Conservation (phyloP, 2,888 invertebrate species). For the Geotrupes spiniger region DNA sequence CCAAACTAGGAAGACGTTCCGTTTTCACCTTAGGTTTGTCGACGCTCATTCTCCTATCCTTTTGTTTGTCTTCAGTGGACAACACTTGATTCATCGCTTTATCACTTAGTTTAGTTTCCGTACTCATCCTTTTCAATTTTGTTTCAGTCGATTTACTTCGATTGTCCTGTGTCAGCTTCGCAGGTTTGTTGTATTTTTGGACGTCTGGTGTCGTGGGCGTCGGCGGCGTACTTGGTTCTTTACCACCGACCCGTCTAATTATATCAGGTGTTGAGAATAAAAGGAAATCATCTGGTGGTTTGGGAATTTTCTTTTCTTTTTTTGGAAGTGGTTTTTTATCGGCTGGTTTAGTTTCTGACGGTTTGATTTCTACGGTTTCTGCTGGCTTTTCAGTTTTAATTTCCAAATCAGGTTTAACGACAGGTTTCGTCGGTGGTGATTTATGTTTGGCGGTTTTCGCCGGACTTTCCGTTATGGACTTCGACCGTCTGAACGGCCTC, state of each 20-base stretch:
- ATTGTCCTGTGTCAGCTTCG: slow-evolving; percentile 43
- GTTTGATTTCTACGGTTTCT: slow-evolving; percentile 17
- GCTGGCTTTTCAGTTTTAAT: slow-evolving; percentile 10
- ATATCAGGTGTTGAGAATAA: slow-evolving; percentile 78
- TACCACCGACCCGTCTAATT: slow-evolving; percentile 61
- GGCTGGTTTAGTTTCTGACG: slow-evolving; percentile 39
- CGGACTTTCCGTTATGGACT: slow-evolving; percentile 19
- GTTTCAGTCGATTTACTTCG: slow-evolving; percentile 39
- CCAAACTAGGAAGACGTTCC: slow-evolving; percentile 1
- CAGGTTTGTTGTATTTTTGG: slow-evolving; percentile 35
- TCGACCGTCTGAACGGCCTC: slow-evolving; percentile 29
- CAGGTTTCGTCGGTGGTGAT: slow-evolving; percentile 6
- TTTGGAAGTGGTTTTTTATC: slow-evolving; percentile 41
- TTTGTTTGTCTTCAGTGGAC: slow-evolving; percentile 13
- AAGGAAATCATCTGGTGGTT: slow-evolving; percentile 63
- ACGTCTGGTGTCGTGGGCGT: slow-evolving; percentile 26
- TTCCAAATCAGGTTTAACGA: slow-evolving; percentile 35
- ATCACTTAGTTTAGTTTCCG: slow-evolving; percentile 20
- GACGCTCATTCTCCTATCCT: slow-evolving; percentile 11
- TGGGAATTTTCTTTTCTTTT: slow-evolving; percentile 52
- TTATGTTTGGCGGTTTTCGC: slow-evolving; percentile 26
- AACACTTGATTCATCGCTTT: slow-evolving; percentile 6
- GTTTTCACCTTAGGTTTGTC: slow-evolving; percentile 15
- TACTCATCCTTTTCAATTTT: slow-evolving; percentile 33
- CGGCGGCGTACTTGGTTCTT: slow-evolving; percentile 38